Evolutionary conservation across 35 echinoderm and acorn worm species (phyloP).

Genomic region (Heliocidaris erythrogramma): DNA sequence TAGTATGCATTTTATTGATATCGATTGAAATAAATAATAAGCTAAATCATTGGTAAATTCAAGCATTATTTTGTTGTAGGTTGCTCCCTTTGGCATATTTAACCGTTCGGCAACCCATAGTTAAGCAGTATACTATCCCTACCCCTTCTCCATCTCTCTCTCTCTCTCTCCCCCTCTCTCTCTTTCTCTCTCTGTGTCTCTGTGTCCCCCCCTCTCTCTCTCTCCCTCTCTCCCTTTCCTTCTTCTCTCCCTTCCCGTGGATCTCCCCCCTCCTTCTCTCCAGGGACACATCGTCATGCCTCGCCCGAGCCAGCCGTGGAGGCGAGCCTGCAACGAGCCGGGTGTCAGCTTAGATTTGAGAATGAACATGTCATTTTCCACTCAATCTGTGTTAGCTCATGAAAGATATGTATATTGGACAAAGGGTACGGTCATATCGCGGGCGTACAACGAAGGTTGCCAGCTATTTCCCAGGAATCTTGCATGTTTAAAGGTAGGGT

Average conservation of each 20-base stretch:
- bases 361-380: constrained; percentile 18
- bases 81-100: too few species aligned
- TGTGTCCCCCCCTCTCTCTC: too few species aligned
- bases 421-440: background rate
- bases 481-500: background rate
- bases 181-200: too few species aligned
- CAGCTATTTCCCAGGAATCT: background rate
- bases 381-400: background rate
- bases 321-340: background rate
- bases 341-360: background rate
- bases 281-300: background rate
- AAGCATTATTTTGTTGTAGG: too few species aligned
- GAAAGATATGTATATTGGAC: background rate
- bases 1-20: too few species aligned
- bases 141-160: too few species aligned
- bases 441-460: background rate
- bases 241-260: background rate
- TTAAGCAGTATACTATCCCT: too few species aligned
- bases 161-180: too few species aligned
- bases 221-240: background rate
- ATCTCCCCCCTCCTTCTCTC: background rate
- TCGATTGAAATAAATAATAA: too few species aligned
- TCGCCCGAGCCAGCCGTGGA: background rate
- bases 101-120: too few species aligned
- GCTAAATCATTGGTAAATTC: too few species aligned